Conservation (phyloP, 2,113 vertebrate genomes). For the Phodopus roborovskii region DNA sequence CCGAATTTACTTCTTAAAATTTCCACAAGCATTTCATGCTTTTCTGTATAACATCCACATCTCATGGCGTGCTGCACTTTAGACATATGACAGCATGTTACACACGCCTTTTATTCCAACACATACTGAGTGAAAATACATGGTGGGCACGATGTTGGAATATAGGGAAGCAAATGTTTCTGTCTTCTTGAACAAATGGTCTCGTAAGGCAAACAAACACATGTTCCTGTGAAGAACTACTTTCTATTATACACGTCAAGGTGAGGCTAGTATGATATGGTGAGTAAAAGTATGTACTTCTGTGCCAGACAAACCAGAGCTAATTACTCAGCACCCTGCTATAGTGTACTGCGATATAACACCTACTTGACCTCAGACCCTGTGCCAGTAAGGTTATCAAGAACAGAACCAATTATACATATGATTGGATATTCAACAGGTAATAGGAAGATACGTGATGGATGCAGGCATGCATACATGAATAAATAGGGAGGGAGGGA, state of each 20-base stretch:
- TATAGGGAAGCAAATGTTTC: neutral
- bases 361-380: neutral
- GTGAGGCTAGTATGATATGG: neutral
- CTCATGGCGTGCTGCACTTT: neutral
- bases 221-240: neutral
- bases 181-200: neutral
- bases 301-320: neutral
- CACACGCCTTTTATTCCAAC: neutral
- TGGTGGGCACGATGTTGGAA: neutral
- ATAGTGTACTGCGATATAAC: neutral
- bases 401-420: neutral
- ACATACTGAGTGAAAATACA: neutral
- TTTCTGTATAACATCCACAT: neutral
- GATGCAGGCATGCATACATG: neutral
- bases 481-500: neutral
- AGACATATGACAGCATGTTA: neutral
- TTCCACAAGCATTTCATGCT: neutral
- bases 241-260: neutral
- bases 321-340: neutral
- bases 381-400: neutral
- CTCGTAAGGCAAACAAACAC: neutral
- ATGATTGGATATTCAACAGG: neutral
- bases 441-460: neutral
- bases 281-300: neutral
- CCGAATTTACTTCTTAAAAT: slow-evolving; percentile 30